Percentiles rank a stretch among this genome's conserved stretches.
Conservation (phyloP, 2,113 vertebrate species). For the Leucopsar rothschildi region DNA sequence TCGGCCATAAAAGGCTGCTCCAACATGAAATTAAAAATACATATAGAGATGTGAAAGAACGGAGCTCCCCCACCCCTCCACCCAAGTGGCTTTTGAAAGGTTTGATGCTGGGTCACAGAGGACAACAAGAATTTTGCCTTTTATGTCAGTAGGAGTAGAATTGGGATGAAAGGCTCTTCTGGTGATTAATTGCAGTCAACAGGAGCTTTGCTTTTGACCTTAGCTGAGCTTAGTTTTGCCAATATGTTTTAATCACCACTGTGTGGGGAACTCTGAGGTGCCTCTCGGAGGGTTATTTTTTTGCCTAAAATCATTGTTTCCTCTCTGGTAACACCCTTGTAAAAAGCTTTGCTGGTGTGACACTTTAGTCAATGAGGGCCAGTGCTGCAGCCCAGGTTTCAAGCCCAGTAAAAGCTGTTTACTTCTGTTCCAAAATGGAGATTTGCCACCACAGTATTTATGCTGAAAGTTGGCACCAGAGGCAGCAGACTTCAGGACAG, state of each 20-base stretch:
- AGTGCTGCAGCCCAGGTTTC: neutral
- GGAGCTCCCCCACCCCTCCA: neutral
- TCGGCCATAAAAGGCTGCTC: neutral
- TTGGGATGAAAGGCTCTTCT: neutral
- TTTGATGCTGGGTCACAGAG: neutral
- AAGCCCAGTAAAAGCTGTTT: neutral
- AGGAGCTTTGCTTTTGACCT: slow-evolving; percentile 14
- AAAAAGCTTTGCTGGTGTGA: neutral
- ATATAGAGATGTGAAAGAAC: neutral
- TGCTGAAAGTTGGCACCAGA: neutral
- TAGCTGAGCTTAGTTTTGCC: neutral
- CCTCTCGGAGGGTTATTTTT: neutral
- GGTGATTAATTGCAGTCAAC: slow-evolving; percentile 21
- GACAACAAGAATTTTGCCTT: neutral
- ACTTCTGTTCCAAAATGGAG: neutral
- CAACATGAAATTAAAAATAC: neutral
- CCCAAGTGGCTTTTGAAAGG: neutral
- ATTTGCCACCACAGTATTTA: neutral
- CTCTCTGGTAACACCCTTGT: neutral
- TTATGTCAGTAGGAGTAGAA: neutral
- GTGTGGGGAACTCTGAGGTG: neutral
- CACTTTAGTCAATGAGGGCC: neutral
- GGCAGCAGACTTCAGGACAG: neutral
- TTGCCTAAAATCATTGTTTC: neutral
- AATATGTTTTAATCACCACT: neutral